phyloP scores from a whole-genome alignment of 1,140 invertebrate genomes.

The Eulimnadia texana region DNA sequence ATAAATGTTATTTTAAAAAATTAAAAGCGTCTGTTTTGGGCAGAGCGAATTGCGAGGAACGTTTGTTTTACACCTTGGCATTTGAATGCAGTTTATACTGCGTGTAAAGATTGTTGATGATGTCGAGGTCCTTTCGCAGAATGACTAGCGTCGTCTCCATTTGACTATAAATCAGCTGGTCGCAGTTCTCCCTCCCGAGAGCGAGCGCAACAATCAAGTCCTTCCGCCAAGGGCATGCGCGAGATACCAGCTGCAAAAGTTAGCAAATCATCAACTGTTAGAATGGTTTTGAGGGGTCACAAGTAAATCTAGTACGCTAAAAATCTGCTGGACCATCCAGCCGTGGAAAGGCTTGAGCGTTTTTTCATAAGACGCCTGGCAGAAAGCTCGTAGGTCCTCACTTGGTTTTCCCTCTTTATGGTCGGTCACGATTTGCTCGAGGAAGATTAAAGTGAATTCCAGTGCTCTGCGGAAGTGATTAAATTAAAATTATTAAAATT shows the following conservation, averaged over 20 bases:
- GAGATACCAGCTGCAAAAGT: conserved; percentile 26
- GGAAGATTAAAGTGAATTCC: conserved; percentile 41
- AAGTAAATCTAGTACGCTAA: too few species aligned
- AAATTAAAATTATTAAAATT: conserved; percentile 20
- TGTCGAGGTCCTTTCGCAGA: conserved; percentile 11
- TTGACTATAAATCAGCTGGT: conserved; percentile 20
- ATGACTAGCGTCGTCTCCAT: conserved; percentile 4
- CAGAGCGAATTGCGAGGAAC: too few species aligned
- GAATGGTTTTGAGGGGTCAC: conserved; percentile 21
- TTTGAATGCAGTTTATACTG: conserved; percentile 10
- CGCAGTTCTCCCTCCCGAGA: conserved; percentile 22
- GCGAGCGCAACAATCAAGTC: conserved; percentile 27
- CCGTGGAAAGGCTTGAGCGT: conserved; percentile 46
- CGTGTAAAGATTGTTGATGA: conserved; percentile 14
- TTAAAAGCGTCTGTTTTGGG: too few species aligned
- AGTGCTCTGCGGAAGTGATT: conserved; percentile 34
- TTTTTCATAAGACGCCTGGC: conserved; percentile 43
- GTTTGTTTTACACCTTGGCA: conserved; percentile 5
- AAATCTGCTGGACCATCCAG: conserved; percentile 48
- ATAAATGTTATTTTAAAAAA: too few species aligned
- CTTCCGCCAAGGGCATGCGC: conserved; percentile 28
- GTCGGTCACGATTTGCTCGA: conserved; percentile 39
- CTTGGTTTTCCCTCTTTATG: conserved; percentile 28
- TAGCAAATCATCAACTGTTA: neutral
- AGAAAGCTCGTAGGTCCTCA: conserved; percentile 38